Evolutionary conservation across 2,888 invertebrate species (phyloP), one percentile per base, ranked within the genome.

Genomic region (Epirrhoe alternata): DNA sequence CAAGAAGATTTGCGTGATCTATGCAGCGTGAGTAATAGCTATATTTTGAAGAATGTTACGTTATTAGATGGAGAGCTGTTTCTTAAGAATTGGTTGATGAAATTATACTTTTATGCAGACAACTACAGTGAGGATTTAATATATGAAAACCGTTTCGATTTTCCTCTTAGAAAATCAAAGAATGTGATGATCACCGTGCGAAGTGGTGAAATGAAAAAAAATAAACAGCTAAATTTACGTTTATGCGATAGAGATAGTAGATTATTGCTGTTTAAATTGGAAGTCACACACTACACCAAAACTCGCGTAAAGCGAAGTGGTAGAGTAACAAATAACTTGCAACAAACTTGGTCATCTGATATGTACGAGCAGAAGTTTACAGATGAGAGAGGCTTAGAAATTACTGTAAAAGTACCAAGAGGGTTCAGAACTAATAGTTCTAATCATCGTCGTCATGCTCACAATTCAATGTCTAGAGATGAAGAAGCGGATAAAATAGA

Each of bases 321-420:
- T 51, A 51, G 30, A 51, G 30, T 51, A 30, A 30, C 51, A 51
- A 51, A 51, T 51, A 53, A 53, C 16, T 53, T 53, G 33, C 33
- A 53, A 33, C 53, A 53, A 53, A 14, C 16, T 53, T 53, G 53
- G 53, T 53, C 53, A 16, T 53, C 53, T 53, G 53, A 53, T 53
- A 8, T 53, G 16, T 53, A n/a, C 6, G 33, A 53, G 7, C 53
- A 53, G 35, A 53, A 53, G 53, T 53, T 35, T 33, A 35, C 33
- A 8, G 53, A 53, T 53, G 53, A 53, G 53, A 53, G 8, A 53
- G 53, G 33, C 16, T 53, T 53, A 33, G 35, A 53, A 53, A 53
- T 53, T 33, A 53, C 35, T 53, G 53, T 53, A 16, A 53, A 53
- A 53, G 53, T 53, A 33, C 35, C 53, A 53, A 53, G 53, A 53